Conservation (phyloP, 2,888 invertebrate genomes). For the Tipula unca region DNA sequence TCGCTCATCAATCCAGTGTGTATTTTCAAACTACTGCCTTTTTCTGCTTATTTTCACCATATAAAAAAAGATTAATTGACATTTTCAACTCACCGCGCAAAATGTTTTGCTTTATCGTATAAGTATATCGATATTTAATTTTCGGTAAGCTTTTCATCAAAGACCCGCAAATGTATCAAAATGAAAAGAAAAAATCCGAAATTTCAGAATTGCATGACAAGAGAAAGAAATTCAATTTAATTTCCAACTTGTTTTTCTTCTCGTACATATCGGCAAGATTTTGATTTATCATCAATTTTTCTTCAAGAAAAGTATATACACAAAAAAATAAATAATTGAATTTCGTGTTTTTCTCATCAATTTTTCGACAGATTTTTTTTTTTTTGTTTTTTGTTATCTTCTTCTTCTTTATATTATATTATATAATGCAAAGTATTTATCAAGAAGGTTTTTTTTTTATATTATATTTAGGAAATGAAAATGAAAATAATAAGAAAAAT, state of each 20-base stretch:
- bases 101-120: not conserved
- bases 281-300: slow-evolving; percentile 14
- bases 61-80: not conserved
- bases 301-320: not conserved
- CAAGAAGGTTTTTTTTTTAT: not conserved
- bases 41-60: not conserved
- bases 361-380: not conserved
- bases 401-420: not conserved
- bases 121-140: not conserved
- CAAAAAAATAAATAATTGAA: not conserved
- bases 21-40: not conserved
- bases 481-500: not conserved
- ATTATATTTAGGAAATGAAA: not conserved
- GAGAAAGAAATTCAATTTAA: not conserved
- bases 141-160: not conserved
- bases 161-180: not conserved
- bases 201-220: not conserved
- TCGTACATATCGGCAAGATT: not conserved
- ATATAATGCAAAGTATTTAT: slow-evolving; percentile 3
- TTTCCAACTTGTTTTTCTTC: not conserved
- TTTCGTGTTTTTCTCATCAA: slow-evolving; percentile 8
- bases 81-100: not conserved
- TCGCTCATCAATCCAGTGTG: not conserved
- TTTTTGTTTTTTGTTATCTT: not conserved
- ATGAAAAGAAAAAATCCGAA: not conserved